Evolutionary conservation across 2,113 vertebrate species (phyloP), one percentile per base, ranked within the genome.

Genomic region (Rhodinocichla rosea): DNA sequence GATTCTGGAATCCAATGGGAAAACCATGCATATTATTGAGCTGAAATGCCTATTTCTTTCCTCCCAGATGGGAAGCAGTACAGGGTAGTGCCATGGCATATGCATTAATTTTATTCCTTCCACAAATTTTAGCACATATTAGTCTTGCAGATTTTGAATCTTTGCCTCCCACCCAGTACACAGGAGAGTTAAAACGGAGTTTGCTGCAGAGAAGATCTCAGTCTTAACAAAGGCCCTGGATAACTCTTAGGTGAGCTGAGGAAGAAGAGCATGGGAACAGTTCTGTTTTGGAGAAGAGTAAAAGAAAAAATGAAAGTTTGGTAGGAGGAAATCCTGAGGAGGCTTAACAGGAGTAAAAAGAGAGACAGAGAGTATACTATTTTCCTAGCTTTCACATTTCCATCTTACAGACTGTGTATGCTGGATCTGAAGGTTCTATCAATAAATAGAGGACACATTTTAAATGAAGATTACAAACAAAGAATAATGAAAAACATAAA

Each of bases 11-110:
- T 89, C 95, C 96, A 95, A 94, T 89, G 93, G 96, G 93, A 94
- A 82, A 96, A 88, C 71, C 78, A 92, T 87, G 89, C 78, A 96
- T 96, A 89, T 85, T 94, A 96, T 96, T 97, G 94, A 96, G 83
- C 57, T 96, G 64, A 92, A 93, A 96, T 90, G 76, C 64, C 78
- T 95, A 79, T 92, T 96, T 96, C 90, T 94, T 97, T 96, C 79
- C 90, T 94, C 91, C 90, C 91, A 93, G 77, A 91, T 93, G 90
- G 92, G 85, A 94, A 90, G 85, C 87, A 96, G 87, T 91, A 94
- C 69, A 69, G 71, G 92, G 85, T 91, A 95, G 74, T 76, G 75
- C 84, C 74, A 74, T 76, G 71, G 78, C 91, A 94, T 91, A 96
- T 94, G 87, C 80, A 96, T 94, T 96, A 91, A 95, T 96, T 94